A percentile compares a stretch with the other conserved stretches of the same genome.
Conservation (phyloP, 2,113 vertebrate genomes). For the Gasterosteus aculeatus region DNA sequence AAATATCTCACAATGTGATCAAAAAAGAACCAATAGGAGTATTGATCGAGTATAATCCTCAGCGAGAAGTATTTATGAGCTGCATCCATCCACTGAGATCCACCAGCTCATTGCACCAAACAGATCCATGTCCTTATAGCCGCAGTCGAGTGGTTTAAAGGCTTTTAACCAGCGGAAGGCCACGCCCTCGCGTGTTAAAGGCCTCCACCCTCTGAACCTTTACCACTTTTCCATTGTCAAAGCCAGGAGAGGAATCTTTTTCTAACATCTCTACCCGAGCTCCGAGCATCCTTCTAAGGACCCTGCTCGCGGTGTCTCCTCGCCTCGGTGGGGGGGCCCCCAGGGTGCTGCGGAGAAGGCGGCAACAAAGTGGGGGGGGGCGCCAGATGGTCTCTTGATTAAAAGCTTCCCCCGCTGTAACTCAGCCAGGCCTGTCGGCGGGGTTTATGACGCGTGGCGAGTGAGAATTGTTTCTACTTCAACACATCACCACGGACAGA, state of each 20-base stretch:
- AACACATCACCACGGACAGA: conserved; percentile 66
- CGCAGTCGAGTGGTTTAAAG: conserved; percentile 17
- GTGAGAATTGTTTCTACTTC: conserved; percentile 79
- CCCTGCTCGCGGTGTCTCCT: conserved; percentile 36
- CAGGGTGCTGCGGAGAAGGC: conserved; percentile 42
- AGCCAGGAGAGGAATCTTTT: no score
- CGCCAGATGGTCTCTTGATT: conserved; percentile 79
- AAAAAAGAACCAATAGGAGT: no score
- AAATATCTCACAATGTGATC: no score
- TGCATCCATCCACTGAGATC: neutral
- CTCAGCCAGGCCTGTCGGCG: conserved; percentile 70
- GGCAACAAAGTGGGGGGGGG: neutral
- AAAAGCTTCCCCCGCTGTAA: conserved; percentile 67
- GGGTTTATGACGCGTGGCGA: conserved; percentile 79
- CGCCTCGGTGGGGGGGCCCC: conserved; percentile 51
- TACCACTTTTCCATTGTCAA: no score
- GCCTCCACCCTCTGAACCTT: conserved; percentile 24
- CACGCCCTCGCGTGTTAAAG: neutral
- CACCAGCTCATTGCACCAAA: neutral
- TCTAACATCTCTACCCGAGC: no score
- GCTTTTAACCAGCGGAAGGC: conserved; percentile 31
- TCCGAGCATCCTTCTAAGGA: conserved; percentile 4
- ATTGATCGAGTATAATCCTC: no score
- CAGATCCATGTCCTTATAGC: conserved; percentile 9
- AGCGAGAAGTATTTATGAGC: neutral